Conservation (phyloP, 30 jellyfish, hydroid and myxozoan species). For the Cassiopea andromeda region DNA sequence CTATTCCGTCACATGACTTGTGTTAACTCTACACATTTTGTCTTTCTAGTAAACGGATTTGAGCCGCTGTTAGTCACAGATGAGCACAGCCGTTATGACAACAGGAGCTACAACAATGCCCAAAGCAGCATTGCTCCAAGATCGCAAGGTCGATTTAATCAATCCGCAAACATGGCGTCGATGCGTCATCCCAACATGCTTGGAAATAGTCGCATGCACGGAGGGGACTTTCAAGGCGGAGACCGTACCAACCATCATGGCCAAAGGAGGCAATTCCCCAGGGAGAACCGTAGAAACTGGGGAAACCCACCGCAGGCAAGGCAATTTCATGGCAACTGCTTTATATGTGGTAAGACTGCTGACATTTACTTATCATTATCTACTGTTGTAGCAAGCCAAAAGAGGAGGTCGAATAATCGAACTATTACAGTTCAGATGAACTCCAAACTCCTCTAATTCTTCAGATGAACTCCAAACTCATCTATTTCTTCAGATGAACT, state of each 20-base stretch:
- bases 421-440: too few species aligned
- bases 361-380: neutral
- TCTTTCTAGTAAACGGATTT: slow-evolving; percentile 48
- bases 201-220: neutral
- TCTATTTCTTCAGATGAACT: too few species aligned
- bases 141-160: neutral
- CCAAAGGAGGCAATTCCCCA: slow-evolving; percentile 10
- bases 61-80: slow-evolving; percentile 52
- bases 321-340: slow-evolving; percentile 46
- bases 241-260: neutral
- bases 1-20: neutral
- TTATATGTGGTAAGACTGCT: slow-evolving; percentile 33
- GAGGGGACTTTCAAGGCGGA: neutral
- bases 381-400: too few species aligned
- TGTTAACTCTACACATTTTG: neutral
- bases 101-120: neutral
- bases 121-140: neutral
- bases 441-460: too few species aligned
- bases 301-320: slow-evolving; percentile 12
- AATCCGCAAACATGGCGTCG: neutral
- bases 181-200: neutral
- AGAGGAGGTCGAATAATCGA: too few species aligned
- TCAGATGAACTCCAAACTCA: too few species aligned
- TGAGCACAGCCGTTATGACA: neutral
- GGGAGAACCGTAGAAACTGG: slow-evolving; percentile 16